Base-by-base conservation (phyloP, 2,888 invertebrate species). In the Aphidoletes aphidimyza region DNA sequence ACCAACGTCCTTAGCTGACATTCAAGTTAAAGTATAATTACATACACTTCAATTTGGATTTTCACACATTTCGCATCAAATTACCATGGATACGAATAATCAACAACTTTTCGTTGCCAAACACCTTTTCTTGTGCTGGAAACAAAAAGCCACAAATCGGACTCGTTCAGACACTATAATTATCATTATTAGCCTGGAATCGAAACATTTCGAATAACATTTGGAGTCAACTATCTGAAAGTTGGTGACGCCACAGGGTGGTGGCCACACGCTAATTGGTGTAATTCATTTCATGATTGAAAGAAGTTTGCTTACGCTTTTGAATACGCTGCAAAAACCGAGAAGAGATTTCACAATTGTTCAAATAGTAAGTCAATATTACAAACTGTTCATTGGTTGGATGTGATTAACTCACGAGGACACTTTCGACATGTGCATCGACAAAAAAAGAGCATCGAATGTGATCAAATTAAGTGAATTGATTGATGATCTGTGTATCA, bases 401-500 rank as follows among this genome's bases (percentile, higher is more conserved):
- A n/a, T n/a, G n/a, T n/a, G n/a, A n/a, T n/a, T n/a, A n/a, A n/a
- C n/a, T n/a, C n/a, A n/a, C n/a, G n/a, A n/a, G n/a, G n/a, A n/a
- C n/a, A n/a, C n/a, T n/a, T n/a, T n/a, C n/a, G n/a, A n/a, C n/a
- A n/a, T n/a, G n/a, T n/a, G n/a, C n/a, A n/a, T n/a, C n/a, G n/a
- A n/a, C n/a, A n/a, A n/a, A n/a, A n/a, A n/a, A n/a, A n/a, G n/a
- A n/a, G n/a, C n/a, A n/a, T n/a, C n/a, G n/a, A n/a, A n/a, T n/a
- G n/a, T n/a, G n/a, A n/a, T n/a, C n/a, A n/a, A n/a, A n/a, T n/a
- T n/a, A n/a, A n/a, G n/a, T n/a, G 11, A 54, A 54, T 54, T 54
- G 54, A 54, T 54, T 26, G 54, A 54, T 54, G 54, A 54, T 54
- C 22, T 54, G 26, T 54, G 26, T 54, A 54, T 54, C 19, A 54